Evolutionary conservation across 2,888 invertebrate genomes (phyloP), one percentile per base, ranked within the genome.

Genomic region (Metalampra italica): DNA sequence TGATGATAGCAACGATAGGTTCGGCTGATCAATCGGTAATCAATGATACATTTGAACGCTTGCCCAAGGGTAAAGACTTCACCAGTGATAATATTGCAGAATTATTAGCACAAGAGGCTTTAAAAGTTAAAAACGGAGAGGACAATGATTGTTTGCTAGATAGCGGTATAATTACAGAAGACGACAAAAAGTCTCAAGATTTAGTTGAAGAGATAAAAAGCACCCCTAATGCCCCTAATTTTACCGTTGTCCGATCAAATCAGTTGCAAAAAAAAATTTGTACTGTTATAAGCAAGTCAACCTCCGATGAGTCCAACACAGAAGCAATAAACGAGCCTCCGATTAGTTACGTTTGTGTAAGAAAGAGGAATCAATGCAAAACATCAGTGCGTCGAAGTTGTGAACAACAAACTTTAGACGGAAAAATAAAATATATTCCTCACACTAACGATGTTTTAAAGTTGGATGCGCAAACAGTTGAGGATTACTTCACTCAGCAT

Each of bases 401-500:
- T 7, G 38, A 45, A 15, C 41, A n/a, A 29, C 22, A 7, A 4
- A 9, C 32, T 32, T 11, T 5, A 22, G 22, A 22, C 22, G 22
- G 5, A 9, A 29, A 29, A 12, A 29, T 7, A 49, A 49, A 11
- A 37, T 11, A 11, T 37, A n/a, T 37, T 37, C 3, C n/a, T 7
- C 37, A 12, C 7, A 55, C 59, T n/a, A 40, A 46, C 12, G 45
- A n/a, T 42, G 7, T 41, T 50, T 22, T 55, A 52, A 30, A 48
- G 1, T 66, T 65, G 44, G 64, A 77, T 53, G 66, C 56, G 2
- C 56, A 72, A 36, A 59, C 55, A 3, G 62, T 82, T 7, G 82
- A 85, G 61, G 55, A 73, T 5, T 78, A 79, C 45, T 82, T 85
- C 50, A 66, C 75, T 0, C 71, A 82, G 53, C 79, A 84, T 54